Evolutionary conservation across 1,140 invertebrate genomes (phyloP), one percentile per base, ranked within the genome.

Genomic region (Trachymyrmex septentrionalis): DNA sequence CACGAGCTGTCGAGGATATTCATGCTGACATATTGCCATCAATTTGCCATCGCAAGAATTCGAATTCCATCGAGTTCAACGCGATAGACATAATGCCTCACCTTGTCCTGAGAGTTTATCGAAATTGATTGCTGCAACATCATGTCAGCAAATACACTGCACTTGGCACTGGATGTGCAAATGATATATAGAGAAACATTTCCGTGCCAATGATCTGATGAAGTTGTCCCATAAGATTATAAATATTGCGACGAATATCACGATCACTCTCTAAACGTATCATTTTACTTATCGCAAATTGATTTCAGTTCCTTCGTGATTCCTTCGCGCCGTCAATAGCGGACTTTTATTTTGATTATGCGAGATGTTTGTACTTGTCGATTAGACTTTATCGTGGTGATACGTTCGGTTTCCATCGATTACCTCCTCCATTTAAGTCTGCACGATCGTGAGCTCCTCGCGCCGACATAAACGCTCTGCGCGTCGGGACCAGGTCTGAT

Each of bases 381-480:
- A 85, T 64, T 76, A 77, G 48, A 78, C 61, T 84, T 84, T 84
- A 84, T 84, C 69, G 55, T 9, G 69, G 24, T 48, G 80, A 84
- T 84, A 84, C 38, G 55, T 75, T 34, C 55, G 69, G 24, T 44
- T 63, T 50, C 55, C 48, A 69, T 85, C 59, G 75, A 85, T 85
- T 78, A 66, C 34, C 10, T 44, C 19, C n/a, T 44, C 21, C 27
- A 78, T 85, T 85, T 85, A 85, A 64, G 34, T 21, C 34, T 78
- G 73, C 82, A 44, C 38, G 63, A 67, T 85, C 82, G 71, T 76
- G 71, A 75, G 59, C 53, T 66, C 72, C 76, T 73, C 27, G 55
- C 34, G 57, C n/a, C 69, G 86, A 71, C 30, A 81, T 88, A 87
- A 89, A 91, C 93, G 90, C 90, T 90, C 88, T 81, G 63, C 67